phyloP scores from a whole-genome alignment of 2,797 vertebrate genomes.

The Forpus xanthops region DNA sequence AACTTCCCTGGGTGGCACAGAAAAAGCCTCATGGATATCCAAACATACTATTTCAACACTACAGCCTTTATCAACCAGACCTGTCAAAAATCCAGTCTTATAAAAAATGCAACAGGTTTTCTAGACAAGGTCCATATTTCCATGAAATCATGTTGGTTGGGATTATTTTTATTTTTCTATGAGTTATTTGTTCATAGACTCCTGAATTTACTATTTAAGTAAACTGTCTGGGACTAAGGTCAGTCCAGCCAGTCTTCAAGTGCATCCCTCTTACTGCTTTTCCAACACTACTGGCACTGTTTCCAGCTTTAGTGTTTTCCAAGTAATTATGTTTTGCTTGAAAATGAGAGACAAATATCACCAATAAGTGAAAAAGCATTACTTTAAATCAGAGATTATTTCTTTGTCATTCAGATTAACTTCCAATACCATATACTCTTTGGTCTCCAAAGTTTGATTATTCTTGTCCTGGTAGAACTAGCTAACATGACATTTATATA shows the following conservation, averaged over 20 bases:
- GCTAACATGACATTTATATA: neutral
- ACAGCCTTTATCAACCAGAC: neutral
- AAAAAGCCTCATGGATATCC: neutral
- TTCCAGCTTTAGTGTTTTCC: neutral
- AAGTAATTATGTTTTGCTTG: neutral
- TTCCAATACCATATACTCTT: neutral
- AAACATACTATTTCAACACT: constrained; percentile 5
- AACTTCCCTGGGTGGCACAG: no score
- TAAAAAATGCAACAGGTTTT: neutral
- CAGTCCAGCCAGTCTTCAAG: constrained; percentile 44
- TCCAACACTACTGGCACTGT: neutral
- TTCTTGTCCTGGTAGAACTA: neutral
- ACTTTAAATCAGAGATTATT: neutral
- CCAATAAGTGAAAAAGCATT: neutral
- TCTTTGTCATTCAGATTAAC: neutral
- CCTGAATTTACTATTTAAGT: constrained; percentile 59
- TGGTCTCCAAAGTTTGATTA: neutral
- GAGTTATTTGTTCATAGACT: constrained; percentile 47
- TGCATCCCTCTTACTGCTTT: neutral
- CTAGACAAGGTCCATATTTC: neutral
- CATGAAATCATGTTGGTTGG: neutral
- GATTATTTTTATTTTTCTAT: constrained; percentile 50
- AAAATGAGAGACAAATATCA: neutral
- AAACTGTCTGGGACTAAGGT: constrained; percentile 44
- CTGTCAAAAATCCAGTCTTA: neutral